These are phyloP conservation scores for Ciconia nigra DNA, from an alignment of 2,797 vertebrate genomes.

Conservation along the genomic window DNA sequence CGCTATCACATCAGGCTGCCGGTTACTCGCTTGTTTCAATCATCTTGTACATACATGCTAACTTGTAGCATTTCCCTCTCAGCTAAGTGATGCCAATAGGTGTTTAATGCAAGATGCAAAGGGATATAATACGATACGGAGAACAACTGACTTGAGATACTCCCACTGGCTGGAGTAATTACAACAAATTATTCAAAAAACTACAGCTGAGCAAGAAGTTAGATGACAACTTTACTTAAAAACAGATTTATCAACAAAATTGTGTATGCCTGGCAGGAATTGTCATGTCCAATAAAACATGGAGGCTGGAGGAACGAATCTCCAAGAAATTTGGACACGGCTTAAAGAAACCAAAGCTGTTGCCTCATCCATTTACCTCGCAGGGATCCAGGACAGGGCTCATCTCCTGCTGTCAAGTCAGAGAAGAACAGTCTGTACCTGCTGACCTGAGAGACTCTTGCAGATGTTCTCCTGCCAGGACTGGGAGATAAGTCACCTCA, in stretches of 20 bases:
- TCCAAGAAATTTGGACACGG: not conserved
- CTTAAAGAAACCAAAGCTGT: not conserved
- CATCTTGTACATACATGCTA: not conserved
- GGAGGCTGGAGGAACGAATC: not conserved
- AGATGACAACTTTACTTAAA: not conserved
- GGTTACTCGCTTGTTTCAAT: not conserved
- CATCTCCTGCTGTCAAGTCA: not conserved
- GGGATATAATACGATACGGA: not conserved
- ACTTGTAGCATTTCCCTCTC: not conserved
- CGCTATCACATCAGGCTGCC: not conserved
- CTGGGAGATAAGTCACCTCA: not conserved
- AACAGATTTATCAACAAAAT: not conserved
- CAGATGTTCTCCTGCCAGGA: not conserved
- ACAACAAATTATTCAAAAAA: not conserved
- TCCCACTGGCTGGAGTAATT: not conserved
- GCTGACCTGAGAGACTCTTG: not conserved
- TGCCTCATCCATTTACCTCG: not conserved
- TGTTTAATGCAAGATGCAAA: not conserved
- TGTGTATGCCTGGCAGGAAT: not conserved
- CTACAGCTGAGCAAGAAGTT: not conserved
- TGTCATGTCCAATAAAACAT: not conserved
- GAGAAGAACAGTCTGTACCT: not conserved
- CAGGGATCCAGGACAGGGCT: not conserved
- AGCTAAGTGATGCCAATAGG: not conserved
- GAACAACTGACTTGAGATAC: not conserved